Base-by-base conservation (phyloP, 2,113 vertebrate species). In the Caloenas nicobarica region DNA sequence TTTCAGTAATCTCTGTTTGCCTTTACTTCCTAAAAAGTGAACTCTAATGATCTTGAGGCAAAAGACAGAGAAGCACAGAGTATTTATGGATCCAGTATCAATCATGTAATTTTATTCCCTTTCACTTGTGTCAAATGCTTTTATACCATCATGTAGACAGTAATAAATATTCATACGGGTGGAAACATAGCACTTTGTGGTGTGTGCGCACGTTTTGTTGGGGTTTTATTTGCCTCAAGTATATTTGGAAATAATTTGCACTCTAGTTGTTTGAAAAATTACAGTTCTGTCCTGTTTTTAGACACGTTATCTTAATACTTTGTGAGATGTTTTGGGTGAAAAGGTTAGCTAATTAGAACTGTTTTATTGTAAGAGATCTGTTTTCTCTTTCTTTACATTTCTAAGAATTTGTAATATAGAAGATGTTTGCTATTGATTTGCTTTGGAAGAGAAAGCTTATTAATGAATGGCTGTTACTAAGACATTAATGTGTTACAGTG, bases 131-230 rank as follows among this genome's bases (percentile, higher is more conserved):
- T 94, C 74, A 88, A 53, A 89, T 74, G 42, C 64, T 57, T 91
- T 93, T 91, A 50, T 74, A 78, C 42, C 48, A 68, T 84, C 66
- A 40, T 82, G 44, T 81, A 95, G 91, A 95, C 69, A 72, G 69
- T 85, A 89, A 95, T 94, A 96, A 95, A 96, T 96, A 96, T 92
- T 95, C 80, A 81, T 92, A 65, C 68, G 66, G 42, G 65, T 89
- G 24, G 70, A 95, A 93, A 87, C 81, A 93, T n/a, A 79, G 77
- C 48, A 50, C 81, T 33, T 77, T 61, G 44, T 46, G 44, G 18
- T 19, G 44, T 46, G 44, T 46, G 44, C 19, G 44, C 42, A 8
- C 19, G 77, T 71, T 38, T 86, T 90, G 77, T 53, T 60, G n/a
- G n/a, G n/a, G n/a, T 40, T 44, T 33, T 24, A 3, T 11, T 3